Evolutionary conservation across 2,888 invertebrate genomes (phyloP).

Genomic region (Caenorhabditis zanzibari): DNA sequence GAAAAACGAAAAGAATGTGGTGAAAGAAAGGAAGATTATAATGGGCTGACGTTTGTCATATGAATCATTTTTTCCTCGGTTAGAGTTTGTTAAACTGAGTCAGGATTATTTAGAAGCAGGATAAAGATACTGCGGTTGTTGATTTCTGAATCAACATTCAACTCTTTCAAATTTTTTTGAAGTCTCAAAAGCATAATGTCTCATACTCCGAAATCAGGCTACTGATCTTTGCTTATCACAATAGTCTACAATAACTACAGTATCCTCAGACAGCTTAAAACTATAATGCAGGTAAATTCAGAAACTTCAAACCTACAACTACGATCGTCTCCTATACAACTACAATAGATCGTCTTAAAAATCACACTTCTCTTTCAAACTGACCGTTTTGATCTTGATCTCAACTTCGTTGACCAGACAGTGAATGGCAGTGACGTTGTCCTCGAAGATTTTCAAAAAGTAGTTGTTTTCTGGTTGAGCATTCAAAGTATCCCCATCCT

Average conservation of each 20-base stretch:
- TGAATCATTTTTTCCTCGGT: not conserved
- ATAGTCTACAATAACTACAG: too few species aligned
- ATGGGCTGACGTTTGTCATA: not conserved
- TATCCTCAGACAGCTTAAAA: too few species aligned
- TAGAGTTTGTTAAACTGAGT: too few species aligned
- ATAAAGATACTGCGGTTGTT: too few species aligned
- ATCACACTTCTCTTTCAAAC: not conserved
- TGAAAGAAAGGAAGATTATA: not conserved
- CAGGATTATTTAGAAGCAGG: too few species aligned
- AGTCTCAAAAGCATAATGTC: too few species aligned
- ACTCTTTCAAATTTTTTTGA: too few species aligned
- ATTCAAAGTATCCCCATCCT: constrained; percentile 49
- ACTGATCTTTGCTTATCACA: too few species aligned
- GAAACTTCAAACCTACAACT: too few species aligned
- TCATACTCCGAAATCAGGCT: too few species aligned
- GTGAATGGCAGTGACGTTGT: constrained; percentile 55
- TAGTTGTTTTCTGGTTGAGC: constrained; percentile 58
- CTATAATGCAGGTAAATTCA: too few species aligned
- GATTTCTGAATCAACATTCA: too few species aligned
- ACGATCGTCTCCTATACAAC: not conserved
- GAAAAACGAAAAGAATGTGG: not conserved
- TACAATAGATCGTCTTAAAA: not conserved
- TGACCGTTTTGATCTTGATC: constrained; percentile 52
- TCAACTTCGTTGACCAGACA: constrained; percentile 59
- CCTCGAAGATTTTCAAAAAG: constrained; percentile 59